phyloP scores from a whole-genome alignment of 2,113 vertebrate genomes.

The Plotosus lineatus region DNA sequence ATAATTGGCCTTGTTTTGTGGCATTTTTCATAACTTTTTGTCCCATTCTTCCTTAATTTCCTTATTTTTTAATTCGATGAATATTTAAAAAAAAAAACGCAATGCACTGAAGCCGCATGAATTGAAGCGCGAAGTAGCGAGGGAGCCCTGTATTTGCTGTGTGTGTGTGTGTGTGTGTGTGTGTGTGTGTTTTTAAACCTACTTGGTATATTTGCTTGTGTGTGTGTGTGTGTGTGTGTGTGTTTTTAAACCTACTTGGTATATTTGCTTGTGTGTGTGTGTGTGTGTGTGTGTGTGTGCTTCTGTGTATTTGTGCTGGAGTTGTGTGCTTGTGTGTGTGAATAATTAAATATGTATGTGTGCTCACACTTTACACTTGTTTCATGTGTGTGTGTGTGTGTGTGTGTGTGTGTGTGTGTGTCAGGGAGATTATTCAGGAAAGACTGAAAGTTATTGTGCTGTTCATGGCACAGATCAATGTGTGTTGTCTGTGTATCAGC shows the following conservation, averaged over 20 bases:
- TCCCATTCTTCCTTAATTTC: too few species aligned
- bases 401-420: not conserved
- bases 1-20: too few species aligned
- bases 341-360: not conserved
- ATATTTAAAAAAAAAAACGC: too few species aligned
- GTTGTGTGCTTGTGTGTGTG: not conserved
- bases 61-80: too few species aligned
- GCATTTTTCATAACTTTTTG: too few species aligned
- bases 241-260: too few species aligned
- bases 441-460: slow-evolving; percentile 21
- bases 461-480: slow-evolving; percentile 22
- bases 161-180: not conserved
- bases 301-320: not conserved
- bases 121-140: too few species aligned
- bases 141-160: not conserved
- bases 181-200: too few species aligned
- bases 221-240: not conserved
- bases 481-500: slow-evolving; percentile 7
- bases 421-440: slow-evolving; percentile 7
- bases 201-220: not conserved
- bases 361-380: not conserved
- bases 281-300: not conserved
- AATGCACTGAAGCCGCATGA: too few species aligned
- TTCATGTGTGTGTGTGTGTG: slow-evolving; percentile 24
- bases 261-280: slow-evolving; percentile 6